Percentiles rank a stretch among this genome's conserved stretches.
Conservation (phyloP, 2,888 invertebrate species). For the Lithophane socia region DNA sequence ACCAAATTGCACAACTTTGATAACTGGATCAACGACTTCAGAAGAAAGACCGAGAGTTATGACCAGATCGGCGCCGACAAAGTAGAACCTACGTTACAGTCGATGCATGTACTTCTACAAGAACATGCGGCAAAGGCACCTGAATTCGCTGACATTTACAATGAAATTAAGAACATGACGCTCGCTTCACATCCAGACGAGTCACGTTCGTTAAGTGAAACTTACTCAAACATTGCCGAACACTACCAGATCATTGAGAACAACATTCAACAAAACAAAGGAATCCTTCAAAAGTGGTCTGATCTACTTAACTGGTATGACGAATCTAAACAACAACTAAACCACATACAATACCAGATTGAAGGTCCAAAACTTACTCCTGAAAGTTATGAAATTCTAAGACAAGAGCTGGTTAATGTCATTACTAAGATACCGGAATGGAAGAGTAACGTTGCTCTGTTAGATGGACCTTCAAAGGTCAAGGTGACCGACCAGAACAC, state of each 20-base stretch:
- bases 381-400: conserved; percentile 92
- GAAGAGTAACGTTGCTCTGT: conserved; percentile 92
- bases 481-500: conserved; percentile 93
- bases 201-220: conserved; percentile 93
- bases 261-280: conserved; percentile 93
- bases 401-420: conserved; percentile 93
- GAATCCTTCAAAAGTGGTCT: conserved; percentile 94
- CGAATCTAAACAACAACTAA: conserved; percentile 94
- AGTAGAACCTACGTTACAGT: conserved; percentile 94
- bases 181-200: conserved; percentile 93
- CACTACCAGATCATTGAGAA: conserved; percentile 95
- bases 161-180: conserved; percentile 95
- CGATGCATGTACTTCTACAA: conserved; percentile 94
- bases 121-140: conserved; percentile 96
- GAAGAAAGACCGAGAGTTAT: conserved; percentile 93
- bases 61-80: conserved; percentile 95
- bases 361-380: conserved; percentile 94
- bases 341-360: conserved; percentile 95
- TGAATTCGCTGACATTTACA: conserved; percentile 94
- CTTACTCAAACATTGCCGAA: conserved; percentile 94
- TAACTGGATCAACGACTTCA: conserved; percentile 94
- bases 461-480: conserved; percentile 93
- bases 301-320: conserved; percentile 95
- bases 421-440: conserved; percentile 92
- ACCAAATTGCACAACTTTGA: conserved; percentile 94